Conservation (phyloP, 2,113 vertebrate species). For the Crotophaga sulcirostris region DNA sequence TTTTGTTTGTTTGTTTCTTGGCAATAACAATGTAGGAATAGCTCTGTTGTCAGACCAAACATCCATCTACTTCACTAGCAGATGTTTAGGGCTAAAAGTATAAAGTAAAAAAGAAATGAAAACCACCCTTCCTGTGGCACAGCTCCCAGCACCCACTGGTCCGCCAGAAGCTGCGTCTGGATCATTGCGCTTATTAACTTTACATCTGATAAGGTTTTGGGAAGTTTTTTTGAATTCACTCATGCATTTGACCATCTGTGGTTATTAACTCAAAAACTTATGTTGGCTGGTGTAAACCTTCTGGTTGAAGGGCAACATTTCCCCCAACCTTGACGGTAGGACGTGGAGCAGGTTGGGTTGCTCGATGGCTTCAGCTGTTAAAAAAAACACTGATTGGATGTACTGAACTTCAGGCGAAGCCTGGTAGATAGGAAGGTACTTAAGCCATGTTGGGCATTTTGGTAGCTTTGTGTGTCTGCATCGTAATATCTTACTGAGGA, state of each 20-base stretch:
- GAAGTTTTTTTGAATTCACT: background rate
- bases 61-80: background rate
- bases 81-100: background rate
- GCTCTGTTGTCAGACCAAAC: background rate
- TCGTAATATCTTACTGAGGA: background rate
- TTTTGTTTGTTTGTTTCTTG: constrained; percentile 34
- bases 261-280: background rate
- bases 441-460: accelerated
- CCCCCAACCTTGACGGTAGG: accelerated
- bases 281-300: background rate
- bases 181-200: background rate
- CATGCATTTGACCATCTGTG: background rate
- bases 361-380: background rate
- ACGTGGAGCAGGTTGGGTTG: background rate
- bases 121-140: background rate
- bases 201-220: too few species aligned
- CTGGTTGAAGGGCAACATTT: background rate
- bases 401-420: background rate
- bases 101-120: too few species aligned
- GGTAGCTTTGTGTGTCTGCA: background rate
- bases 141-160: background rate
- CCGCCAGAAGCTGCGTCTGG: background rate
- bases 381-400: background rate
- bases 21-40: background rate
- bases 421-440: background rate